Percentiles rank a stretch among this genome's conserved stretches.
phyloP scores from a whole-genome alignment of 2,888 invertebrate species.

The Carpatolechia fugitivella region DNA sequence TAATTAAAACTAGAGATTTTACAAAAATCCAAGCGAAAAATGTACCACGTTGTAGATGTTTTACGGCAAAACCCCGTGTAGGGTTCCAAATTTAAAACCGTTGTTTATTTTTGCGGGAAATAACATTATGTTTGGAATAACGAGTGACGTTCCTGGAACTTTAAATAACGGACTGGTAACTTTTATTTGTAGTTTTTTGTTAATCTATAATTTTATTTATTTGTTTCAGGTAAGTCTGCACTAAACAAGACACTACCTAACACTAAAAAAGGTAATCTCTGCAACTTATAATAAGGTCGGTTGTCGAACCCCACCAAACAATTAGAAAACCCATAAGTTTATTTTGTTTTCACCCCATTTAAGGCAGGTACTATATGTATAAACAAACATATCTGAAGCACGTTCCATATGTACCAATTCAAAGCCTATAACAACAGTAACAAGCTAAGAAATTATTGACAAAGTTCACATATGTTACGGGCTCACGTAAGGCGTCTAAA shows the following conservation, averaged over 20 bases:
- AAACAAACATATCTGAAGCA: background rate
- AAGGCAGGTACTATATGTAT: background rate
- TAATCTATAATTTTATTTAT: background rate
- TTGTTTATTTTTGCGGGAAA: background rate
- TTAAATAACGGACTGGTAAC: too few relatives aligned
- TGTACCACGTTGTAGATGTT: background rate
- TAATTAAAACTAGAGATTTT: conserved; percentile 62
- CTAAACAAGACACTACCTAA: background rate
- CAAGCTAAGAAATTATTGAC: conserved; percentile 8
- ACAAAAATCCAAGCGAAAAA: conserved; percentile 38
- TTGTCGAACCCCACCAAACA: too few relatives aligned
- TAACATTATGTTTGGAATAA: too few relatives aligned
- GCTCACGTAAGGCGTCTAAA: conserved; percentile 12
- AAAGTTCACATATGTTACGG: conserved; percentile 6
- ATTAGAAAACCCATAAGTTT: too few relatives aligned
- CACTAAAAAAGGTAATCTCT: too few relatives aligned
- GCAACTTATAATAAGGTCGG: too few relatives aligned
- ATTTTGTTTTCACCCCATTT: too few relatives aligned
- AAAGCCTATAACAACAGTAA: conserved; percentile 4
- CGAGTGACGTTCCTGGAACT: too few relatives aligned
- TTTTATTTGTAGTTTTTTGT: background rate
- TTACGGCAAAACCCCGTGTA: background rate
- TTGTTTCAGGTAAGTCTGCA: background rate
- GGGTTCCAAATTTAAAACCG: background rate
- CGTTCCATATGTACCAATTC: background rate